These are phyloP conservation scores for Hystrix cristata DNA, from an alignment of 2,113 vertebrate species.

Conservation along the genomic window DNA sequence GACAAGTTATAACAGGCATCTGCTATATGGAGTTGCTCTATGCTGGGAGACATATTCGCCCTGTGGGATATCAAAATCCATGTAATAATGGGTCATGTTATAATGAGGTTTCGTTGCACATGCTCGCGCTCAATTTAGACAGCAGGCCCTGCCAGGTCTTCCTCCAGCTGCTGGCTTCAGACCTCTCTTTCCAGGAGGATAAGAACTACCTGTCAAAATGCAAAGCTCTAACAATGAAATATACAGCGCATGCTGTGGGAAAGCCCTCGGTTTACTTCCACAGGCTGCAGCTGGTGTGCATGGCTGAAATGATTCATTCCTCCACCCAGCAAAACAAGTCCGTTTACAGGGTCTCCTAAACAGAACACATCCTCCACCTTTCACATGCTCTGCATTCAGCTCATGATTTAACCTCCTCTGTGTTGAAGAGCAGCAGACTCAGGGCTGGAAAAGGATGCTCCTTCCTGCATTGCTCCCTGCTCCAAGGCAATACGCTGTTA, in stretches of 20 bases:
- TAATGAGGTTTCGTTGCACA: conserved; percentile 76
- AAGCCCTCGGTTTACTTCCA: conserved; percentile 85
- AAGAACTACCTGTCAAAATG: conserved; percentile 88
- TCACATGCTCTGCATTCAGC: conserved; percentile 77
- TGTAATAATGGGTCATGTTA: conserved; percentile 81
- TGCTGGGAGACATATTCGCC: conserved; percentile 74
- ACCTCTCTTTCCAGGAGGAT: conserved; percentile 81
- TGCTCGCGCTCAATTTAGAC: conserved; percentile 80
- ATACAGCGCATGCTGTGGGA: conserved; percentile 87
- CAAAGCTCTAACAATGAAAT: conserved; percentile 86
- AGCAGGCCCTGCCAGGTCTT: conserved; percentile 73
- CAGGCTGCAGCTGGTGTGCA: conserved; percentile 86
- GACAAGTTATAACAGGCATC: conserved; percentile 74
- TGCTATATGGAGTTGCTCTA: conserved; percentile 61
- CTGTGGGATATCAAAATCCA: conserved; percentile 82
- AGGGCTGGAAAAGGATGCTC: conserved; percentile 71
- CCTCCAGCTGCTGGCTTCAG: conserved; percentile 82
- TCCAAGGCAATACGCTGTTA: conserved; percentile 78
- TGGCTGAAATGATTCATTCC: conserved; percentile 86
- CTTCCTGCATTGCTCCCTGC: conserved; percentile 74
- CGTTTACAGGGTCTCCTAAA: conserved; percentile 82
- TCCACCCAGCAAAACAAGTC: conserved; percentile 84
- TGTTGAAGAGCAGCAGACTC: conserved; percentile 65
- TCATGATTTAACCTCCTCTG: conserved; percentile 83
- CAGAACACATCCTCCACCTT: conserved; percentile 84